These are phyloP conservation scores for Odocoileus hemionus DNA, from an alignment of 2,113 vertebrate genomes.

Conservation along the genomic window DNA sequence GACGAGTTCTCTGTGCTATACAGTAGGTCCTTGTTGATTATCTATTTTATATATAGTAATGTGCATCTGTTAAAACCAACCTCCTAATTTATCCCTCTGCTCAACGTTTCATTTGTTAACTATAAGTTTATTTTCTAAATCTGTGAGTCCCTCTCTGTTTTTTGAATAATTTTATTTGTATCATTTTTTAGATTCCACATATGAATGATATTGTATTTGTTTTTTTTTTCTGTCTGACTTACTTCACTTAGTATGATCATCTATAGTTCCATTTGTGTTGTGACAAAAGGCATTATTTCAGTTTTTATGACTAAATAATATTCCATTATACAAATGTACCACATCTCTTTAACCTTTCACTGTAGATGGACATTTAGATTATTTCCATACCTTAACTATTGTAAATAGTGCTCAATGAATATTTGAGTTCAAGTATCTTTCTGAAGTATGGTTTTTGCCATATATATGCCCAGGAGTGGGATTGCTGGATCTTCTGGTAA, in stretches of 20 bases:
- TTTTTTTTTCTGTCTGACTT: neutral
- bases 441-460: neutral
- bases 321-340: neutral
- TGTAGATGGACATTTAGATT: neutral
- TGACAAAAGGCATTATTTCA: neutral
- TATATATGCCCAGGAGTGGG: neutral
- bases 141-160: neutral
- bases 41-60: neutral
- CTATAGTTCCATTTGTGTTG: neutral
- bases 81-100: neutral
- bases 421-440: neutral
- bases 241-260: neutral
- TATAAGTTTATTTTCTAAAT: neutral
- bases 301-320: neutral
- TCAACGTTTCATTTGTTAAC: neutral
- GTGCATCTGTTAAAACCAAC: neutral
- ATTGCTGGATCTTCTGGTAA: neutral
- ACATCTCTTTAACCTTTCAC: neutral
- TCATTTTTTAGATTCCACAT: neutral
- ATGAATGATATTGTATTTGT: neutral
- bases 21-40: neutral
- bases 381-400: neutral
- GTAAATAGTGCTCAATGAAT: neutral
- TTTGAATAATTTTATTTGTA: neutral
- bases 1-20: neutral